Evolutionary conservation across 2,888 invertebrate genomes (phyloP).

Genomic region (Gymnocheta viridis): DNA sequence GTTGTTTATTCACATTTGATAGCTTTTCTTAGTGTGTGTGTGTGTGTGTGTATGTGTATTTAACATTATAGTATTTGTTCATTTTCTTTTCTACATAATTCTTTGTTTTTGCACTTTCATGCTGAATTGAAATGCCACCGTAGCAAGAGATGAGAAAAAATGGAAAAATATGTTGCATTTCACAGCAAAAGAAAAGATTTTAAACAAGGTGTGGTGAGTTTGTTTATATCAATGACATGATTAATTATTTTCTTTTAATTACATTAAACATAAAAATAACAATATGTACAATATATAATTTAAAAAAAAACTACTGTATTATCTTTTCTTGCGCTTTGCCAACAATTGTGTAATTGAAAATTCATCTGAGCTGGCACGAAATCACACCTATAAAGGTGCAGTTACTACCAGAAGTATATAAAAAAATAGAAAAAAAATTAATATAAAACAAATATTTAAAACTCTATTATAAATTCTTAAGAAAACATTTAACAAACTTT

Average conservation of each 20-base stretch:
- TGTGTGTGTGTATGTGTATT: not conserved
- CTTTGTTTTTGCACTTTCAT: conserved; percentile 49
- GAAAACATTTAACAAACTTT: no score
- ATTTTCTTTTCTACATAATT: not conserved
- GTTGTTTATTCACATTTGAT: conserved; percentile 37
- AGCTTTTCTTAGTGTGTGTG: not conserved
- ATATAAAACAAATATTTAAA: no score
- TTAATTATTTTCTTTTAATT: conserved; percentile 58
- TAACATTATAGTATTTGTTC: not conserved
- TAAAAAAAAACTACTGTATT: not conserved
- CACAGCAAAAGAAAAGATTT: not conserved
- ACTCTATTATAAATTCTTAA: no score
- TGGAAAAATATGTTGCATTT: not conserved
- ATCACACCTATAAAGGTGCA: no score
- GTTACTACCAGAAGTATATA: no score
- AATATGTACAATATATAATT: no score
- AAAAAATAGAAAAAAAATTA: no score
- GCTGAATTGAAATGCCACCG: conserved; percentile 11
- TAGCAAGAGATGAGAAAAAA: not conserved
- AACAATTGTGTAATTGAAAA: not conserved
- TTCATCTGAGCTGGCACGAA: no score
- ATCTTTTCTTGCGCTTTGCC: not conserved
- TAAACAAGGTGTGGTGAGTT: conserved; percentile 37
- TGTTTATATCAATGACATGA: conserved; percentile 55
- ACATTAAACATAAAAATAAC: conserved; percentile 18